Base-by-base conservation (phyloP, 2,797 vertebrate species). In the Fundulus diaphanus region DNA sequence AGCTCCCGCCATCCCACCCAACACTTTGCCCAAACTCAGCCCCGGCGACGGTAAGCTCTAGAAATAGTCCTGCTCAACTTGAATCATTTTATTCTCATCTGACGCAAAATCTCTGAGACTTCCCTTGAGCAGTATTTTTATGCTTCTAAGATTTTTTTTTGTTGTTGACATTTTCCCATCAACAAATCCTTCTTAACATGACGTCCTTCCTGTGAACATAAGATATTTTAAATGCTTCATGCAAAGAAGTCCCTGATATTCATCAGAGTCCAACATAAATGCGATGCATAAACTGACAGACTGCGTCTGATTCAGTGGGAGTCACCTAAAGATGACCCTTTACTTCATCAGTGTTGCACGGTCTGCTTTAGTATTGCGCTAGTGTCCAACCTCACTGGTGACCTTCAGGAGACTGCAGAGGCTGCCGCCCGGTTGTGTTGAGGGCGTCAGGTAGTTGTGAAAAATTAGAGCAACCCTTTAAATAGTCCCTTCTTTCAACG, bases 1-100 rank as follows among this genome's bases (percentile, higher is more conserved):
- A 0, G 73, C 78, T 37, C 94, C 95, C 31, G 88, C 94, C 0
- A 85, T 96, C 40, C 92, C 96, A 35, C 96, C 97, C n/a, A 95
- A 94, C 77, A 88, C 95, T 7, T 96, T 97, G 78, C 93, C 97
- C 81, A 99, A 97, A 91, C 96, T 96, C 79, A 90, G 90, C 37
- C 96, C 96, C 35, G 82, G 86, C 35, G 97, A 99, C 82, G 96
- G 98, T 99, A 94, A 91, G 94, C 1, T 18, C 35, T 68, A 46
- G 8, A 35, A 71, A 40, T 3, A 15, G 11, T 69, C 7, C 59
- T 56, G 46, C 6, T n/a, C 24, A 63, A 33, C 42, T 67, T 29
- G 78, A 37, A 59, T 24, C 1, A 65, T n/a, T 40, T 63, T 40
- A 37, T 63, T 63, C 59, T 40, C 33, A 2, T 63, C 33, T 61